Percentiles rank a stretch among this genome's conserved stretches.
These are phyloP conservation scores for Orthonyx spaldingii DNA, from an alignment of 2,113 vertebrate species.

Conservation along the genomic window DNA sequence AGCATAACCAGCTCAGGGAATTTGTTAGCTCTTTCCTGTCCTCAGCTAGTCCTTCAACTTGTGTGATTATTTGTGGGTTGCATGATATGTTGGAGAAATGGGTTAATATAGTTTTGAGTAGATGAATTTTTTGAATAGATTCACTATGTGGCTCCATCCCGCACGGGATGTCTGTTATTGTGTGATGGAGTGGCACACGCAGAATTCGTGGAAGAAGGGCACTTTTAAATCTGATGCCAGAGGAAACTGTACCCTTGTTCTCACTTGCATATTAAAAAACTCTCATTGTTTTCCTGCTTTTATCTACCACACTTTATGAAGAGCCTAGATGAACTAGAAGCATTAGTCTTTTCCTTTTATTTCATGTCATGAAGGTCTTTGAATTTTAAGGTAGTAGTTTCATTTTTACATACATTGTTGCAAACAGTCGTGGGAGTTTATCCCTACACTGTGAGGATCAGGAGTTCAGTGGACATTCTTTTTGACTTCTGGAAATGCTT, in stretches of 20 bases:
- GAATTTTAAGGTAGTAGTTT: neutral
- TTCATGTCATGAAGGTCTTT: neutral
- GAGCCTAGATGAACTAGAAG: neutral
- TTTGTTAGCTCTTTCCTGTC: neutral
- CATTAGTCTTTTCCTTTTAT: neutral
- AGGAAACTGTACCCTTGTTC: neutral
- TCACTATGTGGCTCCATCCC: neutral
- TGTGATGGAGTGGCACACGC: neutral
- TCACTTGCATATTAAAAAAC: neutral
- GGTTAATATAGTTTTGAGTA: neutral
- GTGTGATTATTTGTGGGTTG: neutral
- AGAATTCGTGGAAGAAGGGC: neutral
- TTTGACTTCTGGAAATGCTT: neutral
- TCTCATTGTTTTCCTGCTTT: neutral
- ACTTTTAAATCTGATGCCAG: neutral
- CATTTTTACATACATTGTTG: neutral
- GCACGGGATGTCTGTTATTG: accelerated
- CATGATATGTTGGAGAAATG: neutral
- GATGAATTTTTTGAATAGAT: neutral
- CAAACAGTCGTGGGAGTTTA: neutral
- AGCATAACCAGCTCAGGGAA: neutral
- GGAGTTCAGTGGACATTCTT: neutral
- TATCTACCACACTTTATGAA: neutral
- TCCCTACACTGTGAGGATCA: neutral
- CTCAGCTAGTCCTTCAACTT: neutral